Evolutionary conservation across 2,888 invertebrate species (phyloP).

Genomic region (Habrosyne pyritoides): DNA sequence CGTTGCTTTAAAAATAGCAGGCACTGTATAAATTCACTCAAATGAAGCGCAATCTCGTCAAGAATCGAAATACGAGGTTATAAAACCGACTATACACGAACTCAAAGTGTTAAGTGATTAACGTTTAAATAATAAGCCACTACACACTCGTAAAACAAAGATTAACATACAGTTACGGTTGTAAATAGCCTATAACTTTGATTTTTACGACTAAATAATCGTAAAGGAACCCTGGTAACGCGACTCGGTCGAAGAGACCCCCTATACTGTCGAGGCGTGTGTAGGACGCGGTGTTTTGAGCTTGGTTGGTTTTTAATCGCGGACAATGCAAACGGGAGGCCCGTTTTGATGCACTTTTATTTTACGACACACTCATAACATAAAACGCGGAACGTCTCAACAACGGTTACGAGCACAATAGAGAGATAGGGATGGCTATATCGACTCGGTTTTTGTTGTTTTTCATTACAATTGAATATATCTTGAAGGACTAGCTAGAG

Average conservation of each 20-base stretch:
- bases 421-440: slow-evolving; percentile 48
- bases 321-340: slow-evolving; percentile 79
- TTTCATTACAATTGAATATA: slow-evolving; percentile 29
- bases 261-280: slow-evolving; percentile 30
- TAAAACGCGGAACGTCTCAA: slow-evolving; percentile 80
- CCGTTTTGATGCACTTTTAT: slow-evolving; percentile 82
- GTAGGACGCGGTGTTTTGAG: slow-evolving; percentile 37
- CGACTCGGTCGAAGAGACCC: slow-evolving; percentile 54
- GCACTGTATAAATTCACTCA: slow-evolving; percentile 30
- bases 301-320: slow-evolving; percentile 68
- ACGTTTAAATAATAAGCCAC: slow-evolving; percentile 81
- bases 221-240: slow-evolving; percentile 79
- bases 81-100: slow-evolving; percentile 64
- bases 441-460: slow-evolving; percentile 30
- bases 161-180: slow-evolving; percentile 82
- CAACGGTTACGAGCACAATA: slow-evolving; percentile 66
- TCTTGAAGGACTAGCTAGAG: background rate
- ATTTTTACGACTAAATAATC: slow-evolving; percentile 85
- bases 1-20: slow-evolving; percentile 36
- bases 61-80: slow-evolving; percentile 43
- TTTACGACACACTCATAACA: slow-evolving; percentile 81
- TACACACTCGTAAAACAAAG: slow-evolving; percentile 80
- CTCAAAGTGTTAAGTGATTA: slow-evolving; percentile 77
- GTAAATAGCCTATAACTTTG: slow-evolving; percentile 84
- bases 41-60: slow-evolving; percentile 36